Base-by-base conservation (phyloP, 2,888 invertebrate genomes). In the Epirrhoe alternata region DNA sequence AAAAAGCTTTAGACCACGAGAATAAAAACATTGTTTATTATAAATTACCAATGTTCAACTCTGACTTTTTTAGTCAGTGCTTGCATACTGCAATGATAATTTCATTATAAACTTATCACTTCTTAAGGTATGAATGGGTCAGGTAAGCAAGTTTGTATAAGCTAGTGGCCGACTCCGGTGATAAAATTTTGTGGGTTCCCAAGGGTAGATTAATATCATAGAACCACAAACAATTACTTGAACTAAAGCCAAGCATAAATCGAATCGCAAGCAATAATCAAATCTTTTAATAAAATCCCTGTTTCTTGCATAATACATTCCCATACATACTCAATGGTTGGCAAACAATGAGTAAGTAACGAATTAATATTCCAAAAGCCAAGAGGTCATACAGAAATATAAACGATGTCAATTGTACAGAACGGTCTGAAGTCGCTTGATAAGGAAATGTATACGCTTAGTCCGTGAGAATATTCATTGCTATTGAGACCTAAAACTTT, bases 321-420 rank as follows among this genome's bases (percentile, higher is more conserved):
- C 1, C 14, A 1, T n/a, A 49, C 47, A 8, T 42, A 55, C 38
- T 31, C 16, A 55, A 30, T 59, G 16, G 55, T 38, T 61, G 47
- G n/a, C 56, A 68, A 68, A 68, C 69, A 74, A 72, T 72, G 61
- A 63, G 60, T 66, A 66, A 50, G 35, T 8, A 35, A 51, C 35
- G 12, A 35, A 70, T 71, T 70, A 64, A 69, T 72, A 73, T 74
- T 71, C 69, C 54, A 62, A 69, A 63, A 66, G 70, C 64, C 69
- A 69, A 69, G 66, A 72, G 72, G 72, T 66, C 60, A 70, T 50
- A 16, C 45, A 10, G 58, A 66, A 73, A 60, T 47, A 54, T 35
- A 52, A 61, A 53, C 45, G 49, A 61, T 52, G 60, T 53, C 56
- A 59, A 59, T 59, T 60, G 60, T 59, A 66, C 58, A 51, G 33